These are phyloP conservation scores for Scolopax bukidnonensis DNA, from an alignment of 2,797 vertebrate species.

Conservation along the genomic window DNA sequence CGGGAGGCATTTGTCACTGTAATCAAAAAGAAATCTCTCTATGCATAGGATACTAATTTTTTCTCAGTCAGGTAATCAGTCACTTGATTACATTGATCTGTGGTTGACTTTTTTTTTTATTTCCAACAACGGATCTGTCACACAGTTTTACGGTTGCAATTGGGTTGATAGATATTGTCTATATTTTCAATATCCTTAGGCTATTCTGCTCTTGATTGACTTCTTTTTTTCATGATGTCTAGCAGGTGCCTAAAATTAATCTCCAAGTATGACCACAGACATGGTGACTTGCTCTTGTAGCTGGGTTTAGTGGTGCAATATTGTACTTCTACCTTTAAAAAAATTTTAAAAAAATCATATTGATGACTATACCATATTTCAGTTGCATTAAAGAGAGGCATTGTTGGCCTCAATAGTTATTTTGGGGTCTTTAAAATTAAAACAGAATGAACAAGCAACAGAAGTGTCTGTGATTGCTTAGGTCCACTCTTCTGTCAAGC, in stretches of 20 bases:
- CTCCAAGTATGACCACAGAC: conserved; percentile 6
- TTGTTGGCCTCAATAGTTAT: conserved; percentile 27
- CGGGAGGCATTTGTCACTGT: conserved; percentile 5
- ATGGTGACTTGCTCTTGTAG: conserved; percentile 3
- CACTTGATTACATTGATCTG: conserved; percentile 41
- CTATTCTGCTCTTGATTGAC: neutral
- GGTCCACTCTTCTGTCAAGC: neutral
- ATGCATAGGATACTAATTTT: conserved; percentile 39
- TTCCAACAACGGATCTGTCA: neutral
- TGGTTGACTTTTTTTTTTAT: conserved; percentile 26
- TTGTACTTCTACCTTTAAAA: neutral
- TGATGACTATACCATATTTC: conserved; percentile 14
- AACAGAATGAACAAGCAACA: conserved; percentile 38
- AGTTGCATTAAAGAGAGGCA: conserved; percentile 22
- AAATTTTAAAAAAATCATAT: neutral
- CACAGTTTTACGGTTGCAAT: neutral
- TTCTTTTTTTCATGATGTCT: neutral
- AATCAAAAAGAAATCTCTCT: conserved; percentile 30
- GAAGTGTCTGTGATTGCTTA: neutral
- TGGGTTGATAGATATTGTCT: neutral
- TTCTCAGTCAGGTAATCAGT: conserved; percentile 24
- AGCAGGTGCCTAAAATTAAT: neutral
- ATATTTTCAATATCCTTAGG: neutral
- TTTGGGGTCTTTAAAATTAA: conserved; percentile 56
- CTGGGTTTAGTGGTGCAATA: conserved; percentile 39